Evolutionary conservation across 2,888 invertebrate species (phyloP).

Genomic region (Falcaria lacertinaria): DNA sequence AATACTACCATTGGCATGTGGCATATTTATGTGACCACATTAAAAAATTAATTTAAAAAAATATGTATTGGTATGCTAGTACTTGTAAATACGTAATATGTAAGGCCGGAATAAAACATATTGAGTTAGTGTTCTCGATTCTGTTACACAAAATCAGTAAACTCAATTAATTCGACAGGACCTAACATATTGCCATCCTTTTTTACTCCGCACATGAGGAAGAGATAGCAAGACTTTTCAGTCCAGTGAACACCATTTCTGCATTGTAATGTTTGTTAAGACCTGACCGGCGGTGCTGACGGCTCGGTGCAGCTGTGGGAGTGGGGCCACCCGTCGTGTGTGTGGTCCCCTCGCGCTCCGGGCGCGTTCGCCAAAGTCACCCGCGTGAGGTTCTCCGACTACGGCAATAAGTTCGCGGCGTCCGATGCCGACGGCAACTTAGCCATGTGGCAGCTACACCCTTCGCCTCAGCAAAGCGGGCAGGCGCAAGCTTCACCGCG

Average conservation of each 20-base stretch:
- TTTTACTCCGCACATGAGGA: too few species aligned
- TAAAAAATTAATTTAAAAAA: not conserved
- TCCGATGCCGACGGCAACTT: slow-evolving; percentile 98
- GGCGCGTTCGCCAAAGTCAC: slow-evolving; percentile 98
- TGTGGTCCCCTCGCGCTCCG: slow-evolving; percentile 93
- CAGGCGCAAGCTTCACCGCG: slow-evolving; percentile 80
- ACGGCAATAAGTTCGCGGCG: slow-evolving; percentile 99
- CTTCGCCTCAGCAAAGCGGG: slow-evolving; percentile 77
- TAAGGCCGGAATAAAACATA: too few species aligned
- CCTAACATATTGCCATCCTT: too few species aligned
- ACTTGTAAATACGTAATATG: too few species aligned
- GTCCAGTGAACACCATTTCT: too few species aligned
- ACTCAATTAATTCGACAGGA: too few species aligned
- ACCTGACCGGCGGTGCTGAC: slow-evolving; percentile 96
- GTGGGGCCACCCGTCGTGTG: slow-evolving; percentile 96
- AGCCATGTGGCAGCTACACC: slow-evolving; percentile 95
- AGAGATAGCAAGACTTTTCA: too few species aligned
- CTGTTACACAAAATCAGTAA: too few species aligned
- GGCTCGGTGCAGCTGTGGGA: slow-evolving; percentile 98
- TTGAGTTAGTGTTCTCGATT: too few species aligned
- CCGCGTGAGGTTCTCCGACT: slow-evolving; percentile 95
- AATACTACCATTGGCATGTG: not conserved
- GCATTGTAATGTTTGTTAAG: slow-evolving; percentile 56
- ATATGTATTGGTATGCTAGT: not conserved
- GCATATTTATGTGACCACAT: slow-evolving; percentile 1